Base-by-base conservation (phyloP, 1,140 invertebrate species). In the Drosophila serrata region DNA sequence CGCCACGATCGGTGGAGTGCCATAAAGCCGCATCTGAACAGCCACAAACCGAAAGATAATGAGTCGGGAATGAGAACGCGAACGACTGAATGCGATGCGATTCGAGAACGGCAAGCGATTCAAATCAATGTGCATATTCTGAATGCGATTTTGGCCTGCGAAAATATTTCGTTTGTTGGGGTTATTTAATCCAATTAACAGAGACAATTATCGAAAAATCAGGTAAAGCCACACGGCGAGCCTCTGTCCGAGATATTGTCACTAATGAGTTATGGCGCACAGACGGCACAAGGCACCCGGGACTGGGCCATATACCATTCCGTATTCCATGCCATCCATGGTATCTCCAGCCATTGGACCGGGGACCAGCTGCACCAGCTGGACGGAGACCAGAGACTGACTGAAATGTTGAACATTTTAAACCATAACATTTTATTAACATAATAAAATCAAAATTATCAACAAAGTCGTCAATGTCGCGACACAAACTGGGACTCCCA, bases 401-500 rank as follows among this genome's bases (percentile, higher is more conserved):
- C 74, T 79, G 84, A 81, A 81, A 75, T 78, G 81, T 76, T 90
- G 81, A 91, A 82, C 88, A 91, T 91, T 91, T 91, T 91, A 91
- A 91, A 91, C 90, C 90, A 91, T 91, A 91, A 91, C 90, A 91
- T 91, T 91, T 91, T 91, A 91, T 91, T 91, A 91, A 90, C 90
- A 91, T 90, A 91, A 91, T 91, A 91, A 91, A 91, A 90, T 91
- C 90, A 91, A 91, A 91, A 91, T 91, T 91, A 91, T 91, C 85
- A 91, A 91, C 85, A 91, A 91, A 91, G 90, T 91, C 90, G 90
- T 91, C 90, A 91, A 91, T 90, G 90, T 91, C 85, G 81, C 80
- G 79, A 74, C 77, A 79, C 63, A 80, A 68, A 68, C 68, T 40
- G 69, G 37, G 67, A 70, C 68, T 61, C 64, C 64, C 53, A 43